Base-by-base conservation (phyloP, 2,797 vertebrate species). In the Threskiornis aethiopicus region DNA sequence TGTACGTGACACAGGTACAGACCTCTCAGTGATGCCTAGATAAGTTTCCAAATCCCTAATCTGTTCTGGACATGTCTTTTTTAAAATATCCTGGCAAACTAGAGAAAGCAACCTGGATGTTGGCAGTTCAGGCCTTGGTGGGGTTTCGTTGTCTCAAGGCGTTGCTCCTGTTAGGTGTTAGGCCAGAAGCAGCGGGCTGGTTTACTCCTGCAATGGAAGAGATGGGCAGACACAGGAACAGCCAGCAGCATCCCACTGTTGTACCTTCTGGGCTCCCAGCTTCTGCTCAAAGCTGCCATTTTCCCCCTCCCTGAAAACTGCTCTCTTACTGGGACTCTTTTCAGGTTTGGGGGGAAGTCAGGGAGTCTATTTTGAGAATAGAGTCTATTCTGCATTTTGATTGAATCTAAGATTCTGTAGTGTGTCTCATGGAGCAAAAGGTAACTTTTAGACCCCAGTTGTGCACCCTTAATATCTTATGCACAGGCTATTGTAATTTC, bases 211-310 rank as follows among this genome's bases (percentile, higher is more conserved):
- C 24, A 3, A 0, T 25, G 67, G 22, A 59, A 31, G 41, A 52
- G 55, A 12, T 37, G 22, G 67, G 13, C 52, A 75, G 73, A 28
- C 37, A 9, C n/a, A 21, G n/a, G 35, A 65, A 12, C 25, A 46
- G 29, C 35, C 57, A 49, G 16, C 5, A n/a, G 1, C 5, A 22
- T 8, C 41, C 35, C 35, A 2, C 19, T 31, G 41, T 7, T 8
- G 3, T 12, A 26, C 24, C 13, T 22, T 47, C 13, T 39, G 44
- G 13, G 65, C 20, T 73, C 59, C 33, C 42, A 54, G 33, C 39
- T 87, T 61, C 65, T 49, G 46, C 42, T 25, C 70, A 16, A 0
- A 0, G 2, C 15, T 24, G 31, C 17, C 3, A 0, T 61, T 31
- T 44, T 37, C 46, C 41, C 33, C 22, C 9, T 15, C 22, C 35